phyloP scores from a whole-genome alignment of 2,797 vertebrate genomes.

The Epinephelus coioides region DNA sequence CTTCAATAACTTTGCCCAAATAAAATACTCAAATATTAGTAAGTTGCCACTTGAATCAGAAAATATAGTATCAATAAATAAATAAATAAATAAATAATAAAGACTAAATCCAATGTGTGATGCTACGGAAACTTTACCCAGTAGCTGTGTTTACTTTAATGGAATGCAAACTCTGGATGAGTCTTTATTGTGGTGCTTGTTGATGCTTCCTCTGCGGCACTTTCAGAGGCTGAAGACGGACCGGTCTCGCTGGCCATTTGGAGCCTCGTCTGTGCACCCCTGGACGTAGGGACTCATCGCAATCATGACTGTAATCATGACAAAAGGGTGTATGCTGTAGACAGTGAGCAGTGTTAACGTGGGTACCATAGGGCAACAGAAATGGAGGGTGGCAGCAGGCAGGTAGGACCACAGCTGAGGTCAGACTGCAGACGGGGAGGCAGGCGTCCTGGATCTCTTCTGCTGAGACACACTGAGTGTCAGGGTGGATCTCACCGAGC shows the following conservation, averaged over 20 bases:
- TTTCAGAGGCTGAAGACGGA: slow-evolving; percentile 55
- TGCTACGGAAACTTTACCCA: no score
- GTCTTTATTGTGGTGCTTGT: slow-evolving; percentile 43
- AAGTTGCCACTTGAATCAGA: no score
- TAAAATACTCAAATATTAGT: no score
- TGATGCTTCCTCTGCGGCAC: slow-evolving; percentile 37
- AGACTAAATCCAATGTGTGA: no score
- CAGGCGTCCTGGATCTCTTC: slow-evolving; percentile 10
- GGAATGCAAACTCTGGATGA: background rate
- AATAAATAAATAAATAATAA: no score
- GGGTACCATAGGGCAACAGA: slow-evolving; percentile 49
- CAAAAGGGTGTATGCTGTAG: slow-evolving; percentile 12
- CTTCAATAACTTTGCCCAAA: no score
- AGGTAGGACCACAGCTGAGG: slow-evolving; percentile 50
- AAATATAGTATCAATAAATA: no score
- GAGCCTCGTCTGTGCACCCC: slow-evolving; percentile 14
- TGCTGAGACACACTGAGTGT: background rate
- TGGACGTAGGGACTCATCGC: background rate
- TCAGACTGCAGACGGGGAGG: slow-evolving; percentile 29
- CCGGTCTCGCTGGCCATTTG: slow-evolving; percentile 40
- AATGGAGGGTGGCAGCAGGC: slow-evolving; percentile 47
- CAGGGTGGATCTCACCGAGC: slow-evolving; percentile 2
- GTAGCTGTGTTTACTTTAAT: background rate
- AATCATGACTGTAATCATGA: background rate
- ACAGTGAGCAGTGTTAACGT: background rate